Percentiles rank a stretch among this genome's conserved stretches.
These are phyloP conservation scores for Lomographa bimaculata DNA, from an alignment of 2,888 invertebrate species.

Conservation along the genomic window DNA sequence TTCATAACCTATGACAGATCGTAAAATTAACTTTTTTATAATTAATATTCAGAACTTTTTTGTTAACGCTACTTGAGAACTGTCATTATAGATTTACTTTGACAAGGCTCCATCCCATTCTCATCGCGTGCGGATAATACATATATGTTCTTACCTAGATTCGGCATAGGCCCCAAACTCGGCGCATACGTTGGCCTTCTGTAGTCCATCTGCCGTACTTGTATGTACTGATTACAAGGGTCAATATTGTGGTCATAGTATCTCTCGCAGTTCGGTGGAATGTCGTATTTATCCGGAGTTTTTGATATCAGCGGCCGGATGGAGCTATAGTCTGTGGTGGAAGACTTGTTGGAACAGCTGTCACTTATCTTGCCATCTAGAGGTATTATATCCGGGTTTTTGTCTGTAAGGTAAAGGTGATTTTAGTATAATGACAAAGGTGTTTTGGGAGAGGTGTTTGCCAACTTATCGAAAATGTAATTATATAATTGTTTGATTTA, in stretches of 20 bases:
- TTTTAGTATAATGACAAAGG: background rate
- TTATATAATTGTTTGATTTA: no score
- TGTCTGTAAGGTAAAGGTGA: constrained; percentile 58
- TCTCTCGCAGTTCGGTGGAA: constrained; percentile 58
- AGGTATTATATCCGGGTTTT: constrained; percentile 79
- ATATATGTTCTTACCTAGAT: constrained; percentile 47
- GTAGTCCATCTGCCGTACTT: constrained; percentile 68
- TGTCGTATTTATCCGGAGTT: constrained; percentile 67
- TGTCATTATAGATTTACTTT: no score
- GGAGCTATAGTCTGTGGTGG: constrained; percentile 71
- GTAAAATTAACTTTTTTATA: no score
- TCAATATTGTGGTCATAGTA: constrained; percentile 69
- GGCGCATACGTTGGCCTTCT: constrained; percentile 54
- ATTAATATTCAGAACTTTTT: no score
- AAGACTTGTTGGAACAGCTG: constrained; percentile 74
- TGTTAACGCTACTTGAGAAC: no score
- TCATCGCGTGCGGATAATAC: no score
- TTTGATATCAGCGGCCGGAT: constrained; percentile 71
- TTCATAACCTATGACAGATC: no score
- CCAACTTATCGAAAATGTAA: no score
- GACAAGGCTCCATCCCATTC: no score
- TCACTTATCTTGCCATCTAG: constrained; percentile 77
- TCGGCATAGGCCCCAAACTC: constrained; percentile 51
- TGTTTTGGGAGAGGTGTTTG: no score
- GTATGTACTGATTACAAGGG: constrained; percentile 68